Conservation (phyloP, 2,797 vertebrate species). For the Simalia tracyae region DNA sequence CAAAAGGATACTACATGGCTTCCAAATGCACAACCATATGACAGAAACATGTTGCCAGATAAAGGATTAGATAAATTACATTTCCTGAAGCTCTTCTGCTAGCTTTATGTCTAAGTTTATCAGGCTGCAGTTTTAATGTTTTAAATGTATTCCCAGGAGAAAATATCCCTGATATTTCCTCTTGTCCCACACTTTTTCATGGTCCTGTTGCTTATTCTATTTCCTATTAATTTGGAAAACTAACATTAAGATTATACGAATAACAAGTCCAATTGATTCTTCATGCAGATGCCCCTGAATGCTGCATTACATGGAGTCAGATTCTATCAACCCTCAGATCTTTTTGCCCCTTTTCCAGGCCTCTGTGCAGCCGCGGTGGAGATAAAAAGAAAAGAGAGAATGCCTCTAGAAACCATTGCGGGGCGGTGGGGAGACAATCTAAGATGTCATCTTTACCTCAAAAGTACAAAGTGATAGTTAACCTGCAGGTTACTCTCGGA, state of each 20-base stretch:
- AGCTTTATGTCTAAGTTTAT: background rate
- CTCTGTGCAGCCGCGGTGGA: background rate
- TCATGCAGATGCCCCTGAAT: background rate
- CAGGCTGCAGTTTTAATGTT: background rate
- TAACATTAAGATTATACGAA: background rate
- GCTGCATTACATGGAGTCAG: background rate
- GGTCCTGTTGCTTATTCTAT: background rate
- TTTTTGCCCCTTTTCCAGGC: background rate
- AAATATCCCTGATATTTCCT: background rate
- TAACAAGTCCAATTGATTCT: background rate
- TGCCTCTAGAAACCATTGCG: background rate
- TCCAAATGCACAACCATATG: background rate
- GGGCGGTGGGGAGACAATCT: background rate
- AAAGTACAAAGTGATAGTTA: no score
- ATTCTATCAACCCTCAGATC: background rate
- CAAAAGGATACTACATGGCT: background rate
- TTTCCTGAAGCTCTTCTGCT: background rate
- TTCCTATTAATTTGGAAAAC: background rate
- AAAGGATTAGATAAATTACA: background rate
- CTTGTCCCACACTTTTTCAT: background rate
- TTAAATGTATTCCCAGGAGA: background rate
- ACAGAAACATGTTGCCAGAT: background rate
- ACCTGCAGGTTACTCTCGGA: background rate
- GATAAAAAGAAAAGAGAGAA: background rate
- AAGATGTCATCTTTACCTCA: background rate